phyloP scores from a whole-genome alignment of 2,888 invertebrate species.

The Drosophila eohydei region DNA sequence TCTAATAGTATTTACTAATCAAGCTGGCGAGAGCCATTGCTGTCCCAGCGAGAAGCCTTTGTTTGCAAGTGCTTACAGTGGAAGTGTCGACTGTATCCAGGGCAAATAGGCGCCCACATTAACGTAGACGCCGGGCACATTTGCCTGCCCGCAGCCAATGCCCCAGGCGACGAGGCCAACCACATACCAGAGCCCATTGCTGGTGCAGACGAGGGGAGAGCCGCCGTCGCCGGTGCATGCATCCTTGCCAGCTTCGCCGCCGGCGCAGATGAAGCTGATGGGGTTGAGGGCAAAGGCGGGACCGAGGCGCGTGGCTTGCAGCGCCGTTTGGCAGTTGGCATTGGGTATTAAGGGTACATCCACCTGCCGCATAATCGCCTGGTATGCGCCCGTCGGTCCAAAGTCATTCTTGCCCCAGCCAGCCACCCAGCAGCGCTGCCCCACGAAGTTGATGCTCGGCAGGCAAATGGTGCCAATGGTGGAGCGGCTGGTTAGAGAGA shows the following conservation, averaged over 20 bases:
- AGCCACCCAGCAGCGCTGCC: conserved; percentile 88
- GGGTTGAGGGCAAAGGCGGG: conserved; percentile 87
- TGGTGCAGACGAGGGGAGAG: conserved; percentile 83
- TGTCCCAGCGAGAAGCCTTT: neutral
- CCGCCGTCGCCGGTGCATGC: conserved; percentile 89
- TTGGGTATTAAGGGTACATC: conserved; percentile 90
- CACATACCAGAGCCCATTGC: conserved; percentile 83
- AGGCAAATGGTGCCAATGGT: conserved; percentile 88
- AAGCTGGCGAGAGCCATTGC: neutral
- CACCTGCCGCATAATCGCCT: conserved; percentile 90
- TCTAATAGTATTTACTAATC: neutral
- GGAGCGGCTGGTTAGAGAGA: conserved; percentile 86
- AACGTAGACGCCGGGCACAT: conserved; percentile 92
- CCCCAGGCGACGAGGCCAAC: conserved; percentile 87
- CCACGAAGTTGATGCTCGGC: conserved; percentile 85
- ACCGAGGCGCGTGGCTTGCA: conserved; percentile 89
- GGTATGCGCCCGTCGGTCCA: conserved; percentile 83
- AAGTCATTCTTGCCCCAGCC: conserved; percentile 96
- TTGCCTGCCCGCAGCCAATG: conserved; percentile 87
- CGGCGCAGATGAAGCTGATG: conserved; percentile 91
- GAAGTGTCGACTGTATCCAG: conserved; percentile 87
- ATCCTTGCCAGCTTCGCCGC: conserved; percentile 91
- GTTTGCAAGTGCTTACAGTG: conserved; percentile 31
- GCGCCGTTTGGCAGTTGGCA: conserved; percentile 88
- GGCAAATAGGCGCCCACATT: conserved; percentile 89